These are phyloP conservation scores for Thermophis baileyi DNA, from an alignment of 2,113 vertebrate genomes.

Conservation along the genomic window DNA sequence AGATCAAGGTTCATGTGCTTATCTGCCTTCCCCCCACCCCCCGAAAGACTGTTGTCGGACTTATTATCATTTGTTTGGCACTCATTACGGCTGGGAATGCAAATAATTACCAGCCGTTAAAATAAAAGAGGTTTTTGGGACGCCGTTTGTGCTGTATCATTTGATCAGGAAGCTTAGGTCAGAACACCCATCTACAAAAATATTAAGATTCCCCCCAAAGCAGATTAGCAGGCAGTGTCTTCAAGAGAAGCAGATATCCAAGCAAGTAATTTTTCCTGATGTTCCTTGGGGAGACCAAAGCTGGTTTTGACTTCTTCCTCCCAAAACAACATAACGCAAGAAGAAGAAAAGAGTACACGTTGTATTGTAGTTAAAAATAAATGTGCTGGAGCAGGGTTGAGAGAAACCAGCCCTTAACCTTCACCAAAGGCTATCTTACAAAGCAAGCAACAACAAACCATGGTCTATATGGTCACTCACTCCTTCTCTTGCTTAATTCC, in stretches of 20 bases:
- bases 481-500: conserved; percentile 45
- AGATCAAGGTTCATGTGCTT: too few relatives aligned
- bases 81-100: too few relatives aligned
- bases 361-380: not conserved
- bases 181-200: too few relatives aligned
- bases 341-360: not conserved
- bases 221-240: not conserved
- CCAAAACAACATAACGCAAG: not conserved
- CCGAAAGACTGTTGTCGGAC: too few relatives aligned
- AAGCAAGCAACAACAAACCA: conserved; percentile 10
- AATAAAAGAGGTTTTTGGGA: too few relatives aligned
- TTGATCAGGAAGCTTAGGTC: too few relatives aligned
- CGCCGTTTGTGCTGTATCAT: too few relatives aligned
- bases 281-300: not conserved
- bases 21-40: too few relatives aligned
- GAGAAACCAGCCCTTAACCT: not conserved
- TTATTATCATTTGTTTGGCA: too few relatives aligned
- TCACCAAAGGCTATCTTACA: not conserved
- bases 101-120: too few relatives aligned
- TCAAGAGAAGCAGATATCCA: not conserved
- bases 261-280: not conserved
- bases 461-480: conserved; percentile 26
- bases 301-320: not conserved
- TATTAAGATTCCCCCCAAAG: not conserved
- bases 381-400: not conserved